These are phyloP conservation scores for Felis catus DNA, from an alignment of 2,113 vertebrate species.

Conservation along the genomic window DNA sequence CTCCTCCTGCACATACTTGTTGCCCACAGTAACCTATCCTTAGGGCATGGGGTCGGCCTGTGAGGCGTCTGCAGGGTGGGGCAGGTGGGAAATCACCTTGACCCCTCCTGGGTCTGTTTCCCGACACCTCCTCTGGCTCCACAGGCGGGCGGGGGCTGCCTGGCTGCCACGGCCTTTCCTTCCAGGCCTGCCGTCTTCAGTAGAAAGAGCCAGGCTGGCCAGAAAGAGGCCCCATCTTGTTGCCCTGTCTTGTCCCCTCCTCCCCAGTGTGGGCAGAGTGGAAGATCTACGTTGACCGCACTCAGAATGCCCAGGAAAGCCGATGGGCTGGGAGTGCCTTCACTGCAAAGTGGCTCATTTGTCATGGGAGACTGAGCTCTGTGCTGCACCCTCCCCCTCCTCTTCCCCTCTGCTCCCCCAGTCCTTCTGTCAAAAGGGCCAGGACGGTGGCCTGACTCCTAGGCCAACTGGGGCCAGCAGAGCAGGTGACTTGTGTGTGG, in stretches of 20 bases:
- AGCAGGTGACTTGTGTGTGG: neutral
- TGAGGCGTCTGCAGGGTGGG: neutral
- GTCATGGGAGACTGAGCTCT: neutral
- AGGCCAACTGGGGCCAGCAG: neutral
- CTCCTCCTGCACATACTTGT: accelerated
- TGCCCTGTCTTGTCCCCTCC: neutral
- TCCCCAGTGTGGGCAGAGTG: neutral
- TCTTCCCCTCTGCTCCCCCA: neutral
- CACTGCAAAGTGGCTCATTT: neutral
- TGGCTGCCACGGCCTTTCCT: neutral
- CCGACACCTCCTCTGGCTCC: neutral
- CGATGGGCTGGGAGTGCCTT: neutral
- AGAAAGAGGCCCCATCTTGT: neutral
- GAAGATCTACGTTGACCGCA: neutral
- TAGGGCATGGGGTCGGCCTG: neutral
- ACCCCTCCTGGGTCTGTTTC: neutral
- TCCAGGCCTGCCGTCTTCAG: neutral
- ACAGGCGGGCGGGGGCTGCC: neutral
- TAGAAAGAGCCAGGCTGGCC: neutral
- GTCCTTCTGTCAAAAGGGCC: too few species aligned
- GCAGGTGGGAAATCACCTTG: too few species aligned
- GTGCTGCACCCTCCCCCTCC: accelerated
- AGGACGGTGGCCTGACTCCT: neutral
- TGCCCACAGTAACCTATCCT: neutral
- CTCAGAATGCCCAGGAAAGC: neutral